Conservation (phyloP, 1,140 invertebrate species). For the Drosophila pseudoananassae region DNA sequence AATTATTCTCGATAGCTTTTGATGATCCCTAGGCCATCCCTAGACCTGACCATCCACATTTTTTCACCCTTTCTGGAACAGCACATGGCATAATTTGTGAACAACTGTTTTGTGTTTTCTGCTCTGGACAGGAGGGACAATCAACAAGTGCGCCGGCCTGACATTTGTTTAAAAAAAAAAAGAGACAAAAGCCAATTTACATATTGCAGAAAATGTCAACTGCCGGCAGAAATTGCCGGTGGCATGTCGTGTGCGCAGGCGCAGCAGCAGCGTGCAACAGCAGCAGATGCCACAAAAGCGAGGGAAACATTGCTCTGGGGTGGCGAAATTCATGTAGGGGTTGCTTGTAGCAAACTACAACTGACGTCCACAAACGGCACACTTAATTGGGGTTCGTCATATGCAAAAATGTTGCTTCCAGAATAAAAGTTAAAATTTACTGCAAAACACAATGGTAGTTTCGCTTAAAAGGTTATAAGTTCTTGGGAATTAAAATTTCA, state of each 20-base stretch:
- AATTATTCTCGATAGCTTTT: too few relatives aligned
- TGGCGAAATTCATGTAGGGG: conserved; percentile 37
- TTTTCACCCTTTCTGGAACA: not conserved
- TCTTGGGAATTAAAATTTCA: not conserved
- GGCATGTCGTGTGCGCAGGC: conserved; percentile 44
- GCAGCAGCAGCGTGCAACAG: conserved; percentile 25
- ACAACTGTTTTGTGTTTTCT: conserved; percentile 22
- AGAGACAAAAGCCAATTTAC: conserved; percentile 42
- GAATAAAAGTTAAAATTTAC: not conserved
- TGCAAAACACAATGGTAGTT: too few relatives aligned
- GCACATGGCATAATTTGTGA: conserved; percentile 40
- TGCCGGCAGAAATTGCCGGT: conserved; percentile 23
- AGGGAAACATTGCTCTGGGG: conserved; percentile 30
- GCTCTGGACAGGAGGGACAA: conserved; percentile 1
- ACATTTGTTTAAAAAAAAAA: conserved; percentile 31
- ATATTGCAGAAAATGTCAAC: conserved; percentile 42
- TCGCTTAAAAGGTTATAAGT: not conserved
- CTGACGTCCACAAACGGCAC: conserved; percentile 31
- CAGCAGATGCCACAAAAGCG: conserved; percentile 40
- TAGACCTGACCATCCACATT: not conserved
- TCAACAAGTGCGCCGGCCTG: conserved; percentile 38
- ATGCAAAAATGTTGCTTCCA: conserved; percentile 16
- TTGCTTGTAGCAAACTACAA: conserved; percentile 28
- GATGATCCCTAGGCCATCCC: not conserved
- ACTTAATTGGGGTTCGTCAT: conserved; percentile 21